Evolutionary conservation across 2,888 invertebrate species (phyloP).

Genomic region (Orthosia gothica): DNA sequence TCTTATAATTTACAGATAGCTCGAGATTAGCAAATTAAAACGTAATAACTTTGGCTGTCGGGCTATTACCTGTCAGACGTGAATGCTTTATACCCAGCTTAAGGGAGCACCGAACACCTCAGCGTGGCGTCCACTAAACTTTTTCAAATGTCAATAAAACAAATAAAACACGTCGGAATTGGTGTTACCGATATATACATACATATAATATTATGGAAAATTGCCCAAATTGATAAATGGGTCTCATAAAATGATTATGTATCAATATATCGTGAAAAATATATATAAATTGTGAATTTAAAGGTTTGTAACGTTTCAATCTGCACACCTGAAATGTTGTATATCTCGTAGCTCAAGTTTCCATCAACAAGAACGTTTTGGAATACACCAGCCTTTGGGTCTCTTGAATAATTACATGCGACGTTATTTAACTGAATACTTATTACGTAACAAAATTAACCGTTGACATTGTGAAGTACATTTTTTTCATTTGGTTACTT

Average conservation of each 20-base stretch:
- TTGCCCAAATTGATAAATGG: not conserved
- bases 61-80: slow-evolving; percentile 56
- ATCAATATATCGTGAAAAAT: not conserved
- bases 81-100: slow-evolving; percentile 52
- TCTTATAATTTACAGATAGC: slow-evolving; percentile 49
- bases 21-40: slow-evolving; percentile 60
- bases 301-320: not conserved
- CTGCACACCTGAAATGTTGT: slow-evolving; percentile 17
- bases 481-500: slow-evolving; percentile 61
- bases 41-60: slow-evolving; percentile 51
- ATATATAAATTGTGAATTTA: too few species aligned
- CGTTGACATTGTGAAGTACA: slow-evolving; percentile 50
- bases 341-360: slow-evolving; percentile 24
- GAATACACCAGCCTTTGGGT: slow-evolving; percentile 32
- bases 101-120: slow-evolving; percentile 34
- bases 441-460: slow-evolving; percentile 59
- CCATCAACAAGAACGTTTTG: slow-evolving; percentile 27
- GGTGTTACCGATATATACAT: not conserved
- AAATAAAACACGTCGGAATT: slow-evolving; percentile 20
- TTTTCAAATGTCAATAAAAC: slow-evolving; percentile 38
- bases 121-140: not conserved
- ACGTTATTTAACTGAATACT: slow-evolving; percentile 59
- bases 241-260: not conserved
- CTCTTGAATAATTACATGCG: slow-evolving; percentile 46
- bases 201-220: not conserved